Percentiles rank a stretch among this genome's conserved stretches.
Evolutionary conservation across 2,113 vertebrate genomes (phyloP).

Genomic region (Macaca mulatta): DNA sequence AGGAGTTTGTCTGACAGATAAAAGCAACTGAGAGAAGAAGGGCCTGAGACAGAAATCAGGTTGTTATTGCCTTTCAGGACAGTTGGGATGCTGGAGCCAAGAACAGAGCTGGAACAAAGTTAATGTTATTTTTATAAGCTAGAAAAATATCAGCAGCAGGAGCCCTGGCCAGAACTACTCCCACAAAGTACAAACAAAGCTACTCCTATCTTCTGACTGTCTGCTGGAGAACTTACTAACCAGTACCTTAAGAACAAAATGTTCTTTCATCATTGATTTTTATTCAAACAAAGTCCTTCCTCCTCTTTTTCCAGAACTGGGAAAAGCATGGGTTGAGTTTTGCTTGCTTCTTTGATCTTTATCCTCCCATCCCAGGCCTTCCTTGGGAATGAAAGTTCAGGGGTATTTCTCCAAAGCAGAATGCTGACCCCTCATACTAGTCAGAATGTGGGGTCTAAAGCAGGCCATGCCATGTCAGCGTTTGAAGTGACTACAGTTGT

Average conservation of each 20-base stretch:
- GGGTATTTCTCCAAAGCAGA: not conserved
- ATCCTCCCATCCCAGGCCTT: not conserved
- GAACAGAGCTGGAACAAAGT: constrained; percentile 70
- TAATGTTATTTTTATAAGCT: constrained; percentile 74
- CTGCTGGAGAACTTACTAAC: constrained; percentile 49
- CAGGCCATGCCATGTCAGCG: not conserved
- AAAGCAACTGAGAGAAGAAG: not conserved
- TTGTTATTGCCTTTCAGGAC: constrained; percentile 55
- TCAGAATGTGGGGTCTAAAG: not conserved
- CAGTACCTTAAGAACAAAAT: constrained; percentile 64
- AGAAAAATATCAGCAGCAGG: constrained; percentile 71
- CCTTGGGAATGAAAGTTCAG: not conserved
- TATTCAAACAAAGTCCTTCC: constrained; percentile 43
- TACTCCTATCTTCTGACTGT: constrained; percentile 63
- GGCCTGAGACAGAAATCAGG: not conserved
- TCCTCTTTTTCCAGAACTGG: constrained; percentile 50
- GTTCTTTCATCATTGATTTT: constrained; percentile 64
- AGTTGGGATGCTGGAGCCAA: constrained; percentile 51
- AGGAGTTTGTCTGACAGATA: not conserved
- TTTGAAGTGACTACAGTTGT: not conserved
- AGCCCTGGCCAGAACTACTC: constrained; percentile 65
- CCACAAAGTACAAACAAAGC: constrained; percentile 71
- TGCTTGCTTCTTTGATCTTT: constrained; percentile 47
- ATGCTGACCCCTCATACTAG: not conserved
- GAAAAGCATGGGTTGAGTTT: constrained; percentile 18